Conservation (phyloP, 2,888 invertebrate species). For the Oscheius onirici region DNA sequence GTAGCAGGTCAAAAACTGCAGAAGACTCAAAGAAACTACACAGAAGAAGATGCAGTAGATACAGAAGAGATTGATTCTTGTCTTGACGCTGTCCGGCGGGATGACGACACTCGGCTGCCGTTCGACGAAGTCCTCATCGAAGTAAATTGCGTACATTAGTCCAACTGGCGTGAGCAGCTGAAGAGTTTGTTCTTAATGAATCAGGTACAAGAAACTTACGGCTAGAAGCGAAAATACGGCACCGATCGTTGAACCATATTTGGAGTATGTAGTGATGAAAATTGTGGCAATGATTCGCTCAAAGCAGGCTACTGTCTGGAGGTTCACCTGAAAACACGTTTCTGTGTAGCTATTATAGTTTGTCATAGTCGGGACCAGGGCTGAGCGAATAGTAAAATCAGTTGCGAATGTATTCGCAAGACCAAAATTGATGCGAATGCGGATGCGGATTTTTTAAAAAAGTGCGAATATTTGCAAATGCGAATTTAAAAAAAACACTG, state of each 20-base stretch:
- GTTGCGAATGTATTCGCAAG: no score
- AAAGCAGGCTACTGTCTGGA: slow-evolving; percentile 14
- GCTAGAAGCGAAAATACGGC: neutral
- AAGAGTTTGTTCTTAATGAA: neutral
- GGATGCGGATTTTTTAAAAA: no score
- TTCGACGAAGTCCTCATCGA: slow-evolving; percentile 5
- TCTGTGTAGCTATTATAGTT: no score
- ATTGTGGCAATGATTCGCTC: slow-evolving; percentile 8
- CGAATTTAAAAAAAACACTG: no score
- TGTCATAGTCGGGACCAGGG: no score
- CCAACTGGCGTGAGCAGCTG: slow-evolving; percentile 7
- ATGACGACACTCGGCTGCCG: neutral
- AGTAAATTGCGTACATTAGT: slow-evolving; percentile 3
- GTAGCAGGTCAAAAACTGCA: neutral
- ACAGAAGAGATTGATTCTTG: slow-evolving; percentile 14
- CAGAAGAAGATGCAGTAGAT: slow-evolving; percentile 8
- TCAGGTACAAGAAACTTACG: neutral
- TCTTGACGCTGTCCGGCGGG: neutral
- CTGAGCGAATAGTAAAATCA: no score
- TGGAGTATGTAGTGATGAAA: neutral
- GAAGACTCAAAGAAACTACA: slow-evolving; percentile 3
- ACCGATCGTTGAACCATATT: neutral
- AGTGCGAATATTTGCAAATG: no score
- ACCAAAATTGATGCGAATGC: no score
- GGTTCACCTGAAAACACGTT: neutral